Base-by-base conservation (phyloP, 2,113 vertebrate genomes). In the Pseudopipra pipra region DNA sequence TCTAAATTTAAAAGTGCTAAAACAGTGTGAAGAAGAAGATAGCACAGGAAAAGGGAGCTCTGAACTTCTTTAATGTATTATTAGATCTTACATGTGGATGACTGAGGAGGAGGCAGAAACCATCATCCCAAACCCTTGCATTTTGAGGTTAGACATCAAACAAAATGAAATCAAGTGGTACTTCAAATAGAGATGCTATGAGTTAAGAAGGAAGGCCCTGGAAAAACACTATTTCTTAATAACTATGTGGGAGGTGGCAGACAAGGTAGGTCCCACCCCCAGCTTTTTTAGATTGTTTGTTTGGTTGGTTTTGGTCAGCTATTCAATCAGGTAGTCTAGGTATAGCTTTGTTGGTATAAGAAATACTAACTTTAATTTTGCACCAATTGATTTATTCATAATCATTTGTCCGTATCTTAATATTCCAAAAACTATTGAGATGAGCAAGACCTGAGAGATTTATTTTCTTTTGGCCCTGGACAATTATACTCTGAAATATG, bases 381-480 rank as follows among this genome's bases (percentile, higher is more conserved):
- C 33, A 43, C 2, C 9, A 54, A 18, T 12, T n/a, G 9, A 59
- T 86, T 65, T 52, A 31, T 77, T 89, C 5, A 63, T 21, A 71
- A 33, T 43, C 3, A 27, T 30, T 91, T 72, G 5, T 75, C 81
- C 39, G 15, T 35, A 15, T 6, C 10, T 71, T 84, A 66, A 54
- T 68, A 37, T 41, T 63, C 35, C 59, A 16, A 14, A 80, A 94
- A 41, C 5, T 6, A 41, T 7, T 30, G 20, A 93, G 12, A 71
- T 18, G 3, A 21, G 9, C 3, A 24, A 78, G 4, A 74, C 35
- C 6, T 54, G 31, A 88, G 73, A 18, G 12, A 63, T 58, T 1
- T 0, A 7, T 37, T 41, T 13, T 72, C 25, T 41, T 51, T 33
- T 1, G 25, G 1, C 2, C 5, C 4, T 5, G 5, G 10, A 7